phyloP scores from a whole-genome alignment of 1,140 invertebrate species.

The Pollicipes pollicipes region DNA sequence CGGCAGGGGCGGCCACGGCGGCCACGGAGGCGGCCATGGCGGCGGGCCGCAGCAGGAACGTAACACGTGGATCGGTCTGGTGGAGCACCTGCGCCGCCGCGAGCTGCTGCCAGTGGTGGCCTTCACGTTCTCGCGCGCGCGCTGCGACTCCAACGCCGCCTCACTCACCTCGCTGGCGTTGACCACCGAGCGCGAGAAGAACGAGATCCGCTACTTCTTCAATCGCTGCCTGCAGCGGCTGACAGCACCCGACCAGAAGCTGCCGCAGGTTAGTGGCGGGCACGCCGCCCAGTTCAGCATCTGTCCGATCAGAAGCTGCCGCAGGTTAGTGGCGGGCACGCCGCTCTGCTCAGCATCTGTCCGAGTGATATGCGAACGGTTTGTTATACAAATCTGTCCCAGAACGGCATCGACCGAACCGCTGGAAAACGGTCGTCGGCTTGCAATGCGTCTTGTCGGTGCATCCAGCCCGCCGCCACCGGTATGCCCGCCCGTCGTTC shows the following conservation, averaged over 20 bases:
- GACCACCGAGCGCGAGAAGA: slow-evolving; percentile 63
- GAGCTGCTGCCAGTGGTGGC: slow-evolving; percentile 82
- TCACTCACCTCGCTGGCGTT: slow-evolving; percentile 54
- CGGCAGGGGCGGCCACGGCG: slow-evolving; percentile 19
- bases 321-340: slow-evolving; percentile 41
- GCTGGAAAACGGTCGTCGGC: no score
- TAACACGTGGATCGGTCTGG: slow-evolving; percentile 65
- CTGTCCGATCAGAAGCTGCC: slow-evolving; percentile 38
- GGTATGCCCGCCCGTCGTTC: no score
- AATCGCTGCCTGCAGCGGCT: slow-evolving; percentile 58
- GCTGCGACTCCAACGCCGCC: slow-evolving; percentile 59
- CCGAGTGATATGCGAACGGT: no score
- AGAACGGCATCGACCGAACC: no score
- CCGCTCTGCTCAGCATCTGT: no score
- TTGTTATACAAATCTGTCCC: no score
- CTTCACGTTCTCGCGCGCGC: slow-evolving; percentile 82
- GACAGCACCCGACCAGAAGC: slow-evolving; percentile 61
- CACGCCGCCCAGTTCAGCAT: no score
- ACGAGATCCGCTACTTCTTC: slow-evolving; percentile 64
- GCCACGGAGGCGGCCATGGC: not conserved
- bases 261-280: slow-evolving; percentile 57
- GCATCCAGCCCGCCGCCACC: no score
- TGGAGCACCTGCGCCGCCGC: slow-evolving; percentile 53
- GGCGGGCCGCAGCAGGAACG: slow-evolving; percentile 42
- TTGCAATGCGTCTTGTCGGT: no score